These are phyloP conservation scores for Clarias fuscus DNA, from an alignment of 2,797 vertebrate species.

Conservation along the genomic window DNA sequence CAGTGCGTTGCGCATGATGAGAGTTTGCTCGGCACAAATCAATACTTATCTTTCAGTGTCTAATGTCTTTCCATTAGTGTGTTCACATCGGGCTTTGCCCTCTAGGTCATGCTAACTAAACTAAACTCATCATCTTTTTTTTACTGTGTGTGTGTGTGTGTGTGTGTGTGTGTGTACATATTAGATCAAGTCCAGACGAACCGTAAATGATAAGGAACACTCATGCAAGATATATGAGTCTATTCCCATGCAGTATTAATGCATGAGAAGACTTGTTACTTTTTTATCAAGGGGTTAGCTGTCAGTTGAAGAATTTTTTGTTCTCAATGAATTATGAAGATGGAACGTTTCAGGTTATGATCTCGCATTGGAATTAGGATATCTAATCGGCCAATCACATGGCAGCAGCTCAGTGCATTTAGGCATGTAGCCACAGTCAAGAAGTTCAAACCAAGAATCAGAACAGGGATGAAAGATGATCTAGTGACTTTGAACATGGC, in stretches of 20 bases:
- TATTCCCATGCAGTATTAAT: conserved; percentile 20
- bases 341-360: conserved; percentile 10
- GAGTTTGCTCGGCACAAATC: background rate
- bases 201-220: conserved; percentile 32
- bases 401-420: no score
- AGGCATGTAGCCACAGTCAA: no score
- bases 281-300: conserved; percentile 18
- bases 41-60: conserved; percentile 11
- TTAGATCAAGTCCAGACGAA: conserved; percentile 14
- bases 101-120: conserved; percentile 61
- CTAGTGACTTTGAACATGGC: no score
- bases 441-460: no score
- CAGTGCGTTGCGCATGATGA: background rate
- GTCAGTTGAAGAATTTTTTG: conserved; percentile 22
- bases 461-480: no score
- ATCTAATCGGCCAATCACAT: background rate
- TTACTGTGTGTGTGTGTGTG: conserved; percentile 11
- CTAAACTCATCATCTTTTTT: conserved; percentile 29
- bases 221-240: conserved; percentile 24
- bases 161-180: background rate
- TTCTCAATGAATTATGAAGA: conserved; percentile 15
- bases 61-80: conserved; percentile 45
- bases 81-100: conserved; percentile 42
- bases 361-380: background rate
- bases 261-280: background rate